Evolutionary conservation across 2,888 invertebrate genomes (phyloP), one percentile per base, ranked within the genome.

Genomic region (Busseola fusca): DNA sequence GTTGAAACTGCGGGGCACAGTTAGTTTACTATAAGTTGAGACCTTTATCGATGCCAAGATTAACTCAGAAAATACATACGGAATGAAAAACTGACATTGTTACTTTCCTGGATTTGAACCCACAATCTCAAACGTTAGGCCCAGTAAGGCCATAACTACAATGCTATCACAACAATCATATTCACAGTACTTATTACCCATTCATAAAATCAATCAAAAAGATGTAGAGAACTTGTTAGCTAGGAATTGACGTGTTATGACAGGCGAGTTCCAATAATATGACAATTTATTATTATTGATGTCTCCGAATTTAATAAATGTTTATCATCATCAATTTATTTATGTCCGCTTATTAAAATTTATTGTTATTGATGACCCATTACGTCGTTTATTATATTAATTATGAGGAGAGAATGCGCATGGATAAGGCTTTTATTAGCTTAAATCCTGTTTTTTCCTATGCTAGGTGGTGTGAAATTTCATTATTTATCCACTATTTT

Each of bases 341-440:
- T 27, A 71, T 42, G 72, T 62, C 42, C 42, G 27, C 18, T 45
- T 37, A 37, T 54, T 54, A 10, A 27, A 72, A n/a, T 27, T 37
- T n/a, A 72, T 72, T 71, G 63, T 37, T 71, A 72, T n/a, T 54
- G 37, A 63, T 71, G 42, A 45, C 18, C 34, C 4, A 18, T 63
- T 27, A 54, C 9, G 34, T 2, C 6, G 27, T 52, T 64, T n/a
- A 64, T 21, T 16, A n/a, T 14, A 14, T 25, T 3, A 66, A 12
- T 62, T 16, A 72, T 18, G 37, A 45, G 25, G 3, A 45, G 25
- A 27, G 0, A 40, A 59, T 45, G 9, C 3, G 2, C 27, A 30
- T 9, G 21, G 21, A 45, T 27, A 21, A 27, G 27, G 42, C 27
- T 62, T 58, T 37, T 16, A 1, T 16, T 58, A 16, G 14, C 21